phyloP scores from a whole-genome alignment of 1,140 invertebrate species.

The Oryzaephilus surinamensis region DNA sequence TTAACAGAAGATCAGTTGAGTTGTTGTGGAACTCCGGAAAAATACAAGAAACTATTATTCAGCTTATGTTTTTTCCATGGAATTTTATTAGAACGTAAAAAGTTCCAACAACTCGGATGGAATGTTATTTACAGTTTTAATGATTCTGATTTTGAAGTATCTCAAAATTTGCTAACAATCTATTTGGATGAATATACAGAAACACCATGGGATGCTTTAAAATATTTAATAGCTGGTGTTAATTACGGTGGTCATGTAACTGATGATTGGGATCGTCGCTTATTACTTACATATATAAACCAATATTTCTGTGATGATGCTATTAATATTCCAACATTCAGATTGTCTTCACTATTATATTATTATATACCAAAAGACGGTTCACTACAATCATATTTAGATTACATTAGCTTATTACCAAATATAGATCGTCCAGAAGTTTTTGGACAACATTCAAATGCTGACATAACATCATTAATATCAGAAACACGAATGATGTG shows the following conservation, averaged over 20 bases:
- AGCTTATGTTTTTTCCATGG: constrained; percentile 85
- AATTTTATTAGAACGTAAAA: constrained; percentile 74
- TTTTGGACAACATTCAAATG: constrained; percentile 84
- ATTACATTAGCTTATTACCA: constrained; percentile 66
- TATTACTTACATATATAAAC: constrained; percentile 70
- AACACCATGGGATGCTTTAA: constrained; percentile 82
- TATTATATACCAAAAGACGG: constrained; percentile 78
- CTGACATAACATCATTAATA: constrained; percentile 79
- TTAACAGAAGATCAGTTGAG: constrained; percentile 72
- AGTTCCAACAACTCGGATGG: constrained; percentile 86
- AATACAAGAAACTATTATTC: constrained; percentile 82
- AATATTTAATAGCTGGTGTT: constrained; percentile 84
- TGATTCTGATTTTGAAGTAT: constrained; percentile 82
- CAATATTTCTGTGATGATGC: constrained; percentile 67
- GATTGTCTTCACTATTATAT: constrained; percentile 51
- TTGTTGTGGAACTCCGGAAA: constrained; percentile 58
- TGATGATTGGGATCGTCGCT: constrained; percentile 83
- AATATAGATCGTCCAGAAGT: constrained; percentile 68
- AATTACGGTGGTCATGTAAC: constrained; percentile 93
- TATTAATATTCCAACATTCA: constrained; percentile 47
- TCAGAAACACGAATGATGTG: constrained; percentile 66
- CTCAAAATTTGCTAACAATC: constrained; percentile 66
- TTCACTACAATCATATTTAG: constrained; percentile 64
- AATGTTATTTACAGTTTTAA: constrained; percentile 83
- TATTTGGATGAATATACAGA: constrained; percentile 76